Percentiles rank a stretch among this genome's conserved stretches.
These are phyloP conservation scores for Myotis yumanensis DNA, from an alignment of 2,113 vertebrate species.

Conservation along the genomic window DNA sequence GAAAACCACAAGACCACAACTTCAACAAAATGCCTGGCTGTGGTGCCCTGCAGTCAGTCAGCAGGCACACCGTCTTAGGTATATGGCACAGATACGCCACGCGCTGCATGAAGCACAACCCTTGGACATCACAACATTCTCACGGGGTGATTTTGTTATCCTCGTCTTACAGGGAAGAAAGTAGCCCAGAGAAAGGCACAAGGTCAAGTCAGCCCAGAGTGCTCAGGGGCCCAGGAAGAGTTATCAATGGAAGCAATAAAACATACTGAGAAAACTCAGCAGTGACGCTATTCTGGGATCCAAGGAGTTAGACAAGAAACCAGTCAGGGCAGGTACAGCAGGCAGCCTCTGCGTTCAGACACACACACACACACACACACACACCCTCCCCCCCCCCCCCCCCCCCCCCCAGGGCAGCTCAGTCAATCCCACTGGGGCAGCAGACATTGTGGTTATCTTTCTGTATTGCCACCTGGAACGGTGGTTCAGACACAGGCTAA, in stretches of 20 bases:
- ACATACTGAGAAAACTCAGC: conserved; percentile 25
- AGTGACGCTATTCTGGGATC: not conserved
- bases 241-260: not conserved
- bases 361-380: too few relatives aligned
- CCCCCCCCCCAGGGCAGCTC: not conserved
- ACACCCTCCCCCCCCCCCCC: too few relatives aligned
- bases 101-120: not conserved
- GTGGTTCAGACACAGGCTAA: not conserved
- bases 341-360: not conserved
- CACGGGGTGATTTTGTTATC: not conserved
- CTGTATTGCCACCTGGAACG: not conserved
- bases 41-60: not conserved
- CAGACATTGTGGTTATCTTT: not conserved
- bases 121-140: not conserved
- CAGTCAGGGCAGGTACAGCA: not conserved
- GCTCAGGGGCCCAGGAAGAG: not conserved
- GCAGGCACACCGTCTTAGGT: not conserved
- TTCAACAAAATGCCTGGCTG: conserved; percentile 1
- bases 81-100: not conserved
- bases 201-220: not conserved
- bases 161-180: not conserved
- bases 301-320: not conserved
- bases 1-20: conserved; percentile 68
- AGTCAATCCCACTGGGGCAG: not conserved
- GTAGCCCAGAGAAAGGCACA: not conserved